Evolutionary conservation across 2,888 invertebrate species (phyloP).

Genomic region (Priocnemis perturbator): DNA sequence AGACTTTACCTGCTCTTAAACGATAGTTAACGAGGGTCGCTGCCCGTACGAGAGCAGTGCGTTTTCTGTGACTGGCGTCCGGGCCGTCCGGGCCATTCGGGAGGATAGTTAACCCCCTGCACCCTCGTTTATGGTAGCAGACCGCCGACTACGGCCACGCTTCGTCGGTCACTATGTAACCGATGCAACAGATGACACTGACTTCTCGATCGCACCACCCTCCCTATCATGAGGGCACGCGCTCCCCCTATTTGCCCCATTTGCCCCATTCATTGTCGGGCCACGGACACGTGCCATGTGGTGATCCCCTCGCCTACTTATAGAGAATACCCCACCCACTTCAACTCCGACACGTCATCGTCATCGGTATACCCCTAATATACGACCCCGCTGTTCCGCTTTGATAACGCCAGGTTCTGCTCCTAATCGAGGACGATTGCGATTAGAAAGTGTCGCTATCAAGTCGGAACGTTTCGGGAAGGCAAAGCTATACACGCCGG

Average conservation of each 20-base stretch:
- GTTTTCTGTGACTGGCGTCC: background rate
- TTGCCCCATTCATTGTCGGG: slow-evolving; percentile 47
- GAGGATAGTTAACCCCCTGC: slow-evolving; percentile 43
- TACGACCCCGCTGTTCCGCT: slow-evolving; percentile 41
- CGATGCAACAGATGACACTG: slow-evolving; percentile 72
- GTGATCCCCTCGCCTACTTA: slow-evolving; percentile 47
- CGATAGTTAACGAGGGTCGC: slow-evolving; percentile 30
- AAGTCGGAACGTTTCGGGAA: background rate
- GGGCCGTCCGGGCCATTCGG: too few relatives aligned
- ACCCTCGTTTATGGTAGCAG: slow-evolving; percentile 42
- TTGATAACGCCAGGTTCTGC: background rate
- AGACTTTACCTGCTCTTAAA: slow-evolving; percentile 31
- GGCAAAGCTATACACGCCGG: too few relatives aligned
- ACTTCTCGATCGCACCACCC: slow-evolving; percentile 55
- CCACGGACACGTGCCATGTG: slow-evolving; percentile 68
- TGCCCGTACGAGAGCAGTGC: slow-evolving; percentile 8
- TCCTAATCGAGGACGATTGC: background rate
- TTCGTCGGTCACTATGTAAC: slow-evolving; percentile 58
- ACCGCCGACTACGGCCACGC: slow-evolving; percentile 52
- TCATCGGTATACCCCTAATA: slow-evolving; percentile 61
- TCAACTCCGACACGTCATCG: slow-evolving; percentile 56
- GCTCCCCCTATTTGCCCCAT: too few relatives aligned
- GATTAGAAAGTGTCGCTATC: background rate
- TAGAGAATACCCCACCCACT: slow-evolving; percentile 27
- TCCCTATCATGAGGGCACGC: slow-evolving; percentile 46